Conservation (phyloP, 2,113 vertebrate species). For the Sitta europaea region DNA sequence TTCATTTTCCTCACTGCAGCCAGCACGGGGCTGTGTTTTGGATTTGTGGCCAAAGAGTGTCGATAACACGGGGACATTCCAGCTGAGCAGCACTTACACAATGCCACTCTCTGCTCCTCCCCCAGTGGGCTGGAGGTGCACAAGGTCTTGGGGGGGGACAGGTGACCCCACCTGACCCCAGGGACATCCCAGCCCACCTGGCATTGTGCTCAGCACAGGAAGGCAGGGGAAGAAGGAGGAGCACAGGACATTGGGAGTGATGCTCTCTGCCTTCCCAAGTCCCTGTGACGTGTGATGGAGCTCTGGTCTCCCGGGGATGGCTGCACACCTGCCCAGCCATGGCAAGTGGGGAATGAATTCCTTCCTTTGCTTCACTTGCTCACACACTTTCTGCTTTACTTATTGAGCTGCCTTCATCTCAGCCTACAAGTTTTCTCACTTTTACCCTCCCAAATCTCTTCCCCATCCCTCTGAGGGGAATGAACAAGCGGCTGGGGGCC, state of each 20-base stretch:
- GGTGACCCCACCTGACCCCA: not conserved
- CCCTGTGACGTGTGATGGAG: rapidly evolving
- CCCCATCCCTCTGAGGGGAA: no score
- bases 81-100: not conserved
- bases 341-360: not conserved
- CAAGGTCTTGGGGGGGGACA: not conserved
- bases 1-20: not conserved
- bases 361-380: not conserved
- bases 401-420: not conserved
- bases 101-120: rapidly evolving
- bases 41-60: rapidly evolving
- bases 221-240: not conserved
- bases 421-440: not conserved
- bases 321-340: not conserved
- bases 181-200: not conserved
- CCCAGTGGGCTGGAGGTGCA: no score
- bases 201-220: rapidly evolving
- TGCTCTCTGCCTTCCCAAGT: no score
- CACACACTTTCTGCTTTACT: not conserved
- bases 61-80: rapidly evolving
- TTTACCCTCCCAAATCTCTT: not conserved
- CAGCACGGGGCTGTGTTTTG: rapidly evolving
- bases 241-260: rapidly evolving
- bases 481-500: not conserved
- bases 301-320: not conserved